Evolutionary conservation across 1,140 invertebrate species (phyloP), one percentile per base, ranked within the genome.

Genomic region (Metaphire vulgaris): DNA sequence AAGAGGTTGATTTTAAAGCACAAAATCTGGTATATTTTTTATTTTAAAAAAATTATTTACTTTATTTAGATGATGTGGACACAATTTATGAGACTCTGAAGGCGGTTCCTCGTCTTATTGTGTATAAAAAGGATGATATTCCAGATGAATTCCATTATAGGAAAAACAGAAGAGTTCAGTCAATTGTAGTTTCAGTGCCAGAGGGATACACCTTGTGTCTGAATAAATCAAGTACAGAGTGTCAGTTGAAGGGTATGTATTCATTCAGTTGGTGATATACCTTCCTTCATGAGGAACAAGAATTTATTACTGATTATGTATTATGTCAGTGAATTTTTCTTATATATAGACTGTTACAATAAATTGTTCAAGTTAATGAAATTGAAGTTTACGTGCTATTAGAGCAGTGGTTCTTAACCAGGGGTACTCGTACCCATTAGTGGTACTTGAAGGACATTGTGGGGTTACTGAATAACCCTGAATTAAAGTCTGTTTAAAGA

Each of bases 61-160:
- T 56, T 56, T 56, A 56, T 56, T 56, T 76, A 66, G 88, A 88
- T 88, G 86, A 87, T 77, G 81, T 86, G 76, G 83, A 88, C 16
- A 76, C 81, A 21, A 83, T 91, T 76, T 90, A 89, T 80, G 78
- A 87, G n/a, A 82, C 83, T 67, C 82, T 91, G 34, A 81, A 81
- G 80, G 81, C 83, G 64, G 87, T 79, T 68, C 33, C 75, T 26
- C 83, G 87, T 69, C 90, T 90, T 78, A 83, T 83, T 31, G 88
- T 91, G 33, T 91, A 88, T 79, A 86, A 83, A 77, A 89, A 88
- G 78, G 79, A 87, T 29, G 87, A 90, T n/a, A 87, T 89, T 76
- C 88, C 88, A 32, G 81, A 88, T 32, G 83, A 86, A 73, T 90
- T 88, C 85, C 88, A 90, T 81, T 91, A 90, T 75, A 87, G 85